phyloP scores from a whole-genome alignment of 2,888 invertebrate genomes.

The Acanthopleura granulata region DNA sequence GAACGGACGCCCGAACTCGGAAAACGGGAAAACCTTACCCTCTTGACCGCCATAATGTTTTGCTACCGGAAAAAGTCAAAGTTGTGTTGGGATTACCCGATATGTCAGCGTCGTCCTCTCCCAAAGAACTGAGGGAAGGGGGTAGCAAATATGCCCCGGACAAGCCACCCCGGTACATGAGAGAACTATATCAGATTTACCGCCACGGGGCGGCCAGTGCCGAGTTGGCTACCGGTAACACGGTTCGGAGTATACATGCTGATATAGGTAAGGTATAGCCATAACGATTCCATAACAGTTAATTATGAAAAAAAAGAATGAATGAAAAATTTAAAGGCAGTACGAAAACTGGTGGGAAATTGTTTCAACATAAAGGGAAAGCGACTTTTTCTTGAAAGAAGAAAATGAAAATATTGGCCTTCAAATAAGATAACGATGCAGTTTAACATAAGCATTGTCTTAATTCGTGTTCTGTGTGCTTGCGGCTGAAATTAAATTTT shows the following conservation, averaged over 20 bases:
- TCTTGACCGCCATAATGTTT: conserved; percentile 7
- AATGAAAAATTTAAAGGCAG: too few species aligned
- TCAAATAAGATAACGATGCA: too few species aligned
- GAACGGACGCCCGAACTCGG: background rate
- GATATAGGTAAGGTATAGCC: conserved; percentile 3
- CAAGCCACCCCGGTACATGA: conserved; percentile 12
- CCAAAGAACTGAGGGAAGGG: background rate
- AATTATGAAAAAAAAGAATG: too few species aligned
- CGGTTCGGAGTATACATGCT: conserved; percentile 13
- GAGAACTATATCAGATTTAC: conserved; percentile 11
- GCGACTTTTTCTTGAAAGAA: too few species aligned
- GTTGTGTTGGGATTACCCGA: conserved; percentile 11
- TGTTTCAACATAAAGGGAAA: too few species aligned
- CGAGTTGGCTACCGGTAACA: background rate
- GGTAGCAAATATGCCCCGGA: conserved; percentile 3
- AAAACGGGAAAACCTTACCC: background rate
- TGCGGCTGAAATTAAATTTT: too few species aligned
- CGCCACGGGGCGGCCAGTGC: conserved; percentile 2
- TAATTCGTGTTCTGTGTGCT: too few species aligned
- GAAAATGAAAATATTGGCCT: too few species aligned
- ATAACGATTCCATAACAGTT: too few species aligned
- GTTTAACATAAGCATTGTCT: too few species aligned
- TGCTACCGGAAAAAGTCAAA: conserved; percentile 15
- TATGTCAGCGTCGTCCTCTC: background rate
- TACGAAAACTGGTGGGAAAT: too few species aligned